Evolutionary conservation across 2,113 vertebrate species (phyloP).

Genomic region (Platichthys stellatus): DNA sequence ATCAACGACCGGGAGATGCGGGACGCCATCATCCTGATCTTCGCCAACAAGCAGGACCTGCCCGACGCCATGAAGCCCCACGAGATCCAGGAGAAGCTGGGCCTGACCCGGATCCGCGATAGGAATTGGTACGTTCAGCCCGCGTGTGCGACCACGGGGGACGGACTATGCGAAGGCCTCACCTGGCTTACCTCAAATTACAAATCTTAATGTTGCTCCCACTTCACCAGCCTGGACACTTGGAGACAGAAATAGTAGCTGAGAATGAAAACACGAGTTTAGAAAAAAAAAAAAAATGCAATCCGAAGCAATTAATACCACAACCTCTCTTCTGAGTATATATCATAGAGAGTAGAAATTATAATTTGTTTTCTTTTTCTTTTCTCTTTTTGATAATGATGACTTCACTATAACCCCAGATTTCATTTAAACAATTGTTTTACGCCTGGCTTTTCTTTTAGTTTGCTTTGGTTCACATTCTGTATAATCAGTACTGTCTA

Average conservation of each 20-base stretch:
- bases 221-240: slow-evolving; percentile 67
- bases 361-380: slow-evolving; percentile 50
- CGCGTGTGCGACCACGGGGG: slow-evolving; percentile 94
- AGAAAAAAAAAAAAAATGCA: slow-evolving; percentile 50
- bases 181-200: slow-evolving; percentile 99
- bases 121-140: slow-evolving; percentile 99
- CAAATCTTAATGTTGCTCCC: slow-evolving; percentile 91
- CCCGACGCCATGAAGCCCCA: slow-evolving; percentile 99
- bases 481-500: slow-evolving; percentile 68
- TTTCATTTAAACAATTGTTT: slow-evolving; percentile 69
- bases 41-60: slow-evolving; percentile 99
- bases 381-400: slow-evolving; percentile 38
- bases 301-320: slow-evolving; percentile 84
- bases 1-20: slow-evolving; percentile 99
- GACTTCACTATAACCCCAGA: slow-evolving; percentile 69
- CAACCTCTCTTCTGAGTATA: slow-evolving; percentile 69
- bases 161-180: slow-evolving; percentile 98
- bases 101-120: slow-evolving; percentile 97
- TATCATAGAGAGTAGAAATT: slow-evolving; percentile 71
- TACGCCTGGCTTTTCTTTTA: slow-evolving; percentile 59
- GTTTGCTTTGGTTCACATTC: slow-evolving; percentile 70
- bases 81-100: slow-evolving; percentile 99
- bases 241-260: slow-evolving; percentile 61
- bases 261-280: slow-evolving; percentile 50
- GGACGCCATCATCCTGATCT: slow-evolving; percentile 98